phyloP scores from a whole-genome alignment of 1,140 invertebrate species.

The Drosophila eugracilis region DNA sequence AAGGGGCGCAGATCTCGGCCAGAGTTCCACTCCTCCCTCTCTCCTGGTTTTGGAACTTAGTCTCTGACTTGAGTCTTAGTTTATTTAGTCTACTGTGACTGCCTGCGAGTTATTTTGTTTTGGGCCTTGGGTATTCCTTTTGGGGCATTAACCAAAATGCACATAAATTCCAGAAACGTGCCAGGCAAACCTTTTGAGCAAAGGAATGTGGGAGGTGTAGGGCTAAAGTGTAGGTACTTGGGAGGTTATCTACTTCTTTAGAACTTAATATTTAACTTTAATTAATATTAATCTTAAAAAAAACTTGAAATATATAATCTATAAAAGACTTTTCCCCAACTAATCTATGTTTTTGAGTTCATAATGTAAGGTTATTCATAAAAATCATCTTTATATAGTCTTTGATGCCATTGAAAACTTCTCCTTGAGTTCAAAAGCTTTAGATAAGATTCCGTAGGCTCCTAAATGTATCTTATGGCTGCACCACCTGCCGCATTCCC shows the following conservation, averaged over 20 bases:
- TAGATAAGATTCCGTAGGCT: constrained; percentile 15
- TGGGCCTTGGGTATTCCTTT: constrained; percentile 28
- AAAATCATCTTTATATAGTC: background rate
- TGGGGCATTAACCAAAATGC: constrained; percentile 26
- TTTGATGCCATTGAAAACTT: background rate
- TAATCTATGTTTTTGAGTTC: no score
- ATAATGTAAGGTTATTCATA: no score
- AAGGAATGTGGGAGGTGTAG: no score
- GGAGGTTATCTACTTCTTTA: no score
- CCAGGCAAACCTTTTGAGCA: constrained; percentile 7
- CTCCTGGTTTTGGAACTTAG: background rate
- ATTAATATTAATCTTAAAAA: no score
- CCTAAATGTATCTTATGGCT: constrained; percentile 15
- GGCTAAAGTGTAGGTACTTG: no score
- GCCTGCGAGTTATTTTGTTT: no score
- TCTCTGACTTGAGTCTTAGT: constrained; percentile 4
- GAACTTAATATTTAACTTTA: no score
- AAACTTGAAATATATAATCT: no score
- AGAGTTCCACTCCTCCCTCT: background rate
- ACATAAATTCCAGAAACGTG: constrained; percentile 54
- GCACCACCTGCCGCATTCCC: constrained; percentile 68
- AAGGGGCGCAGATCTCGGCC: constrained; percentile 37
- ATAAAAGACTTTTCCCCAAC: no score
- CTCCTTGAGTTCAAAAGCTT: constrained; percentile 5
- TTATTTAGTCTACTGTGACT: constrained; percentile 33